Evolutionary conservation across 2,888 invertebrate genomes (phyloP), one percentile per base, ranked within the genome.

Genomic region (Thecocarcelia acutangulata): DNA sequence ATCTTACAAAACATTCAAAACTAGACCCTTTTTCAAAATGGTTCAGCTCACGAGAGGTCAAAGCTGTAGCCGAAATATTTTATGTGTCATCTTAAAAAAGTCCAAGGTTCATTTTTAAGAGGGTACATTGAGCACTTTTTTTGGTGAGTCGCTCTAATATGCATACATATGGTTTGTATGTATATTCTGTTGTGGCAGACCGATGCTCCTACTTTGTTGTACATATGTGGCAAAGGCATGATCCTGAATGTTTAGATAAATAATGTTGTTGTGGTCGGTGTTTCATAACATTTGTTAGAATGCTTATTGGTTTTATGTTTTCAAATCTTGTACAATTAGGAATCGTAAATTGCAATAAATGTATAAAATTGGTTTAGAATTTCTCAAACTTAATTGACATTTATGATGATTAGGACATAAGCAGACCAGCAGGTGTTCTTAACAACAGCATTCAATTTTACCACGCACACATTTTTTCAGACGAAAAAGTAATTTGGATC

Each of bases 351-450:
- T 77, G 48, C 48, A 81, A 81, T 77, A 76, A 81, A 56, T 77
- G 68, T 70, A 69, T 73, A n/a, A 81, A 81, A 77, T 81, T 77
- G 77, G 77, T 81, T 81, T 77, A 63, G 37, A 69, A 73, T 72
- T 77, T 81, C 33, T 5, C 56, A 61, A 63, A 77, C 68, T 68
- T 81, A 81, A 77, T 77, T 76, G 81, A 77, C 61, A 75, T 80
- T 76, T 75, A 59, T 66, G 66, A 80, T 68, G 77, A 73, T 19
- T 73, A 80, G 42, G 50, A 52, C 50, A 37, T 63, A 37, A 69
- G 42, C 46, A 56, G 4, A 1, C 24, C 24, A 44, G 17, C 9
- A 19, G 44, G 17, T 13, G 15, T n/a, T 28, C 44, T 24, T 48
- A 50, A n/a, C 21, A 61, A 8, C 44, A 24, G 17, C n/a, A n/a